phyloP scores from a whole-genome alignment of 2,113 vertebrate species.

The Setophaga coronata region DNA sequence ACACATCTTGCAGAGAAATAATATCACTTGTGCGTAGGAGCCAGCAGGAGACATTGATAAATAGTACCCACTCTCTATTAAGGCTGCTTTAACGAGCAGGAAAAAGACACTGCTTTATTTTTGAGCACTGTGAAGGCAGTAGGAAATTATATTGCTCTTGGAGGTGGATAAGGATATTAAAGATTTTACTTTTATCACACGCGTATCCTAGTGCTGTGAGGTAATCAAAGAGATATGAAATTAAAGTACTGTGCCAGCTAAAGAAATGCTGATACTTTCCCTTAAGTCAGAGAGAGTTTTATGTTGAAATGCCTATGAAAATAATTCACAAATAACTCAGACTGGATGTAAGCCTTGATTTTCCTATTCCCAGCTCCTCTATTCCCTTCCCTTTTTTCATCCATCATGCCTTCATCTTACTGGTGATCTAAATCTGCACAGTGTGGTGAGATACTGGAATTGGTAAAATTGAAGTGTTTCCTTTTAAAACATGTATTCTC shows the following conservation, averaged over 20 bases:
- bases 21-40: background rate
- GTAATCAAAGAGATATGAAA: background rate
- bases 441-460: background rate
- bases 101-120: background rate
- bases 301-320: background rate
- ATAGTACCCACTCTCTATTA: background rate
- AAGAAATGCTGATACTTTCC: background rate
- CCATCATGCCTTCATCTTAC: background rate
- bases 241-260: background rate
- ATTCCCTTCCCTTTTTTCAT: background rate
- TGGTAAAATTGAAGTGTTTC: background rate
- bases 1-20: slow-evolving; percentile 39
- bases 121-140: background rate
- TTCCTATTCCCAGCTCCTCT: background rate
- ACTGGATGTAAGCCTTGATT: background rate
- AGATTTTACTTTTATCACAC: background rate
- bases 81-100: background rate
- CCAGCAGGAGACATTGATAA: slow-evolving; percentile 14
- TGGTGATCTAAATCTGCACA: background rate
- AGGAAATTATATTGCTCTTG: background rate
- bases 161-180: background rate
- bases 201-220: background rate
- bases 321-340: background rate
- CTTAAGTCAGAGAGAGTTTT: background rate
- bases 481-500: background rate